A percentile compares a stretch with the other conserved stretches of the same genome.
phyloP scores from a whole-genome alignment of 2,888 invertebrate genomes.

The Danaus chrysippus region DNA sequence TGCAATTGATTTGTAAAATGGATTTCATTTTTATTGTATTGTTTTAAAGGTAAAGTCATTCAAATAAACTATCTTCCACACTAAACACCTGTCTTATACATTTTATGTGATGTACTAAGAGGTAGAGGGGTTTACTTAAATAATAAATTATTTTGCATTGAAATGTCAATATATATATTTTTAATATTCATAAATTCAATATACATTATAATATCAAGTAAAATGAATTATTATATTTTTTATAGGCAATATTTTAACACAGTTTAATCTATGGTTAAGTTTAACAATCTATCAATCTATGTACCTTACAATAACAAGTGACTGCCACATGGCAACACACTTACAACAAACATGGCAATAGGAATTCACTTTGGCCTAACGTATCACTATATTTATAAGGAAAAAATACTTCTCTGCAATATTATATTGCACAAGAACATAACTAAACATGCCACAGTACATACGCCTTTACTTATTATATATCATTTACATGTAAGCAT shows the following conservation, averaged over 20 bases:
- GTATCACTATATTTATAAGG: conserved; percentile 41
- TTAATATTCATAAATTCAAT: conserved; percentile 80
- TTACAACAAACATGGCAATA: conserved; percentile 73
- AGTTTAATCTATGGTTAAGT: conserved; percentile 77
- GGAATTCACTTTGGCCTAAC: conserved; percentile 71
- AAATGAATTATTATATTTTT: conserved; percentile 79
- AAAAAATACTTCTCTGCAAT: conserved; percentile 61
- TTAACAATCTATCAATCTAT: conserved; percentile 78
- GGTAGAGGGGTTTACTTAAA: conserved; percentile 5
- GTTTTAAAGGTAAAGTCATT: too few species aligned
- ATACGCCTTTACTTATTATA: conserved; percentile 64
- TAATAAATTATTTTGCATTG: conserved; percentile 50
- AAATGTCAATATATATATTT: conserved; percentile 78
- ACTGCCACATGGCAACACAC: conserved; percentile 34
- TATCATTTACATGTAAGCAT: conserved; percentile 54
- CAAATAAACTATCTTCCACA: too few species aligned
- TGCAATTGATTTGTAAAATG: too few species aligned
- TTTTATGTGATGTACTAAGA: too few species aligned
- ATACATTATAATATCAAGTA: conserved; percentile 79
- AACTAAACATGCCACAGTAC: conserved; percentile 61
- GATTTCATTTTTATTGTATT: too few species aligned
- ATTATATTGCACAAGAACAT: conserved; percentile 55
- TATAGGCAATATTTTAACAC: conserved; percentile 79
- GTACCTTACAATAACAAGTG: conserved; percentile 68
- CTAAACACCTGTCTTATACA: too few species aligned